A percentile compares a stretch with the other conserved stretches of the same genome.
These are phyloP conservation scores for Zoanthus gigantus DNA, from an alignment of 92 coral and sea anemone genomes.

Conservation along the genomic window DNA sequence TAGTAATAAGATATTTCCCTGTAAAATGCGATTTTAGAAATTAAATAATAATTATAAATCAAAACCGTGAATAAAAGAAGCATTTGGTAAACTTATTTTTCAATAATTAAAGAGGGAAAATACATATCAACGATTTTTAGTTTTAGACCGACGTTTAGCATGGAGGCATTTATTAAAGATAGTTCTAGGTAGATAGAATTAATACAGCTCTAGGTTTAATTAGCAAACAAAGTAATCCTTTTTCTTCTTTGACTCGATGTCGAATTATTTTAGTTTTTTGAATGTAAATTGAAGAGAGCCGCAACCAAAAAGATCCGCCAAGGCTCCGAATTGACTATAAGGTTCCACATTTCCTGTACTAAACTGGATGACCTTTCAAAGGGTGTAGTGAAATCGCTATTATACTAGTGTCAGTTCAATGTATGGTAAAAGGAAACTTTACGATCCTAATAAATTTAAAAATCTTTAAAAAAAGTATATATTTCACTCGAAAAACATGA, in stretches of 20 bases:
- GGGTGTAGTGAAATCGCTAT: background rate
- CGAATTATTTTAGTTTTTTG: background rate
- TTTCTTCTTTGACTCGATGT: background rate
- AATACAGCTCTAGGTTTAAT: background rate
- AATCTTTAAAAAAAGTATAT: conserved; percentile 3
- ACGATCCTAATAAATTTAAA: background rate
- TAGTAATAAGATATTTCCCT: background rate
- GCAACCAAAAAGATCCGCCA: conserved; percentile 24
- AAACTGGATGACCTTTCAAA: background rate
- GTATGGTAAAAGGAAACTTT: background rate
- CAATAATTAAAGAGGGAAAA: no score
- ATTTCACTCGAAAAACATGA: background rate
- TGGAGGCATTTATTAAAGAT: background rate
- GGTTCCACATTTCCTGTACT: conserved; percentile 39
- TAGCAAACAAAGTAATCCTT: background rate
- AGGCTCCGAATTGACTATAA: conserved; percentile 34
- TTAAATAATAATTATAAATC: background rate
- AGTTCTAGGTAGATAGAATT: background rate
- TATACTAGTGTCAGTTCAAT: background rate
- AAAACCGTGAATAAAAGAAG: background rate
- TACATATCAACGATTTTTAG: no score
- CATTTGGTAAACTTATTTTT: no score
- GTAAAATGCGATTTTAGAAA: background rate
- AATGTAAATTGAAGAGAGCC: conserved; percentile 21
- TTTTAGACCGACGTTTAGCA: background rate